These are phyloP conservation scores for Stenurella melanura DNA, from an alignment of 2,888 invertebrate genomes.

Conservation along the genomic window DNA sequence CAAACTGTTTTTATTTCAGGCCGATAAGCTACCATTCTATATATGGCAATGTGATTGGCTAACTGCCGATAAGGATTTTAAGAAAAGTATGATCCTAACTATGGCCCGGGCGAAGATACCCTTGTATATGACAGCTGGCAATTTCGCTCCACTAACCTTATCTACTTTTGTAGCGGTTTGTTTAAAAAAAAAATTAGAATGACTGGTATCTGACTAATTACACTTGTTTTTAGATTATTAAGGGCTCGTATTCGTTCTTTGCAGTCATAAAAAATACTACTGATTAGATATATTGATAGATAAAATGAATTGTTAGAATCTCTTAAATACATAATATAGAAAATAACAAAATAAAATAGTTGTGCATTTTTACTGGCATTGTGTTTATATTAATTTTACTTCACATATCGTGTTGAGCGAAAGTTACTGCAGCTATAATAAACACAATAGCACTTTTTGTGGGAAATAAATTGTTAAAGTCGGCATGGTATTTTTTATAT, in stretches of 20 bases:
- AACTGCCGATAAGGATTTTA: slow-evolving; percentile 60
- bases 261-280: slow-evolving; percentile 22
- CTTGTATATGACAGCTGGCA: slow-evolving; percentile 67
- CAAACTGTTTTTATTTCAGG: slow-evolving; percentile 54
- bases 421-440: too few species aligned
- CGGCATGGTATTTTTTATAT: too few species aligned
- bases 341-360: neutral
- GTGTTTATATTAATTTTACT: neutral
- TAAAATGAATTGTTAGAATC: neutral
- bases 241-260: slow-evolving; percentile 23
- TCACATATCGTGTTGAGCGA: too few species aligned
- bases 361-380: neutral
- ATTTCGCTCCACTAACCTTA: slow-evolving; percentile 68
- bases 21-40: slow-evolving; percentile 62
- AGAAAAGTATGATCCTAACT: slow-evolving; percentile 66
- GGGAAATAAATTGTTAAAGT: too few species aligned
- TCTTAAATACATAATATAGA: neutral
- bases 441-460: too few species aligned
- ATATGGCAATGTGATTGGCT: slow-evolving; percentile 68
- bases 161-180: slow-evolving; percentile 67
- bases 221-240: slow-evolving; percentile 22
- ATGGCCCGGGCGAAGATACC: slow-evolving; percentile 67
- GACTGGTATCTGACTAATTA: neutral
- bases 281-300: neutral
- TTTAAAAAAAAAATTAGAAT: slow-evolving; percentile 3